Evolutionary conservation across 2,888 invertebrate genomes (phyloP), one percentile per base, ranked within the genome.

Genomic region (Archaeoteleia sp.): DNA sequence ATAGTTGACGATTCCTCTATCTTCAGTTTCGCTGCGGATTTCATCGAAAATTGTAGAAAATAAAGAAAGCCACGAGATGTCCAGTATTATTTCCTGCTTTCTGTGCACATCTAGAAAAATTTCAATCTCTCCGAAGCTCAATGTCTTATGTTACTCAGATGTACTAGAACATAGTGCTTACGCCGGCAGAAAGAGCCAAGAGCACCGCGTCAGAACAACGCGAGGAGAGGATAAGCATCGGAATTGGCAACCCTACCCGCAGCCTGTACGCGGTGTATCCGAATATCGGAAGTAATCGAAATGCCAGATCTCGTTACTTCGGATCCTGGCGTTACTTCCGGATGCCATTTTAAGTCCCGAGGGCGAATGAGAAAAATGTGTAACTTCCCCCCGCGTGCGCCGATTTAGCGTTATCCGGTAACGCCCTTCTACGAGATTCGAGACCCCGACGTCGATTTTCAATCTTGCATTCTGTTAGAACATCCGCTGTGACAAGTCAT

Each of bases 281-380:
- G 48, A 67, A 49, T 65, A 70, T 70, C 61, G 67, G 57, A 54
- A 65, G 48, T 65, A 70, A 70, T 70, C 63, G 60, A 60, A 66
- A 63, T 67, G 67, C 55, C 70, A 49, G 55, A 67, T 67, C 70
- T 67, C 60, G 70, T 70, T 67, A 58, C 43, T 42, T 10, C 23
- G 35, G 42, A 53, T 48, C 23, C 48, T 29, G 43, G 45, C 51
- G 46, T 65, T 46, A 65, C 63, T 55, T 60, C 60, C 67, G 54
- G 49, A 39, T 29, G 61, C 57, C 65, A 65, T 65, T 51, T 65
- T 46, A 0, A 23, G 13, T 30, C 17, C 13, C 43, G 9, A 8
- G 25, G 13, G 42, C n/a, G 42, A 40, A 20, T 15, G 35, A 13
- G 37, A 42, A 30, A 45, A 60, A 51, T 45, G 43, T 35, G 35